A percentile compares a stretch with the other conserved stretches of the same genome.
Evolutionary conservation across 2,888 invertebrate genomes (phyloP).

Genomic region (Andrena praecox): DNA sequence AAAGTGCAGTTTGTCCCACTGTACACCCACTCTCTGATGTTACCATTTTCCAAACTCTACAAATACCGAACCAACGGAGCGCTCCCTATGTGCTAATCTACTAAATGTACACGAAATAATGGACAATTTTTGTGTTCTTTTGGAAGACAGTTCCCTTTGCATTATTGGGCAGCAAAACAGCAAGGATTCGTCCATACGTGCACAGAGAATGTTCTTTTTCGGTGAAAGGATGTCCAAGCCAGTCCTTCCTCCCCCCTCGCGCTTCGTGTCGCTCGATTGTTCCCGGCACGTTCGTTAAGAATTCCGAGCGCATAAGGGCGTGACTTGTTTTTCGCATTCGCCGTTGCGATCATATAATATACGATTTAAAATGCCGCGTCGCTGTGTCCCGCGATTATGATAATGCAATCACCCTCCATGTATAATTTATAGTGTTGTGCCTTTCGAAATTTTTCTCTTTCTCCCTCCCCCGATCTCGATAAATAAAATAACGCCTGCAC

Average conservation of each 20-base stretch:
- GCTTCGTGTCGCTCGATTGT: constrained; percentile 63
- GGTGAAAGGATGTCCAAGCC: constrained; percentile 25
- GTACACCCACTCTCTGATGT: too few relatives aligned
- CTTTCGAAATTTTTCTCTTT: constrained; percentile 14
- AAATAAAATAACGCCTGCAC: constrained; percentile 50
- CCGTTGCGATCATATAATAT: constrained; percentile 53
- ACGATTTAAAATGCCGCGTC: constrained; percentile 60
- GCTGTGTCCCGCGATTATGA: constrained; percentile 57
- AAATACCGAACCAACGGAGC: too few relatives aligned
- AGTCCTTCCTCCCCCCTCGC: constrained; percentile 9
- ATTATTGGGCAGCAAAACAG: background rate
- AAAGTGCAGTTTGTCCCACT: too few relatives aligned
- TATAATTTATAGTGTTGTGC: constrained; percentile 56
- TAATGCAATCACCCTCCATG: constrained; percentile 57
- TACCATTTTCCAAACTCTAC: too few relatives aligned
- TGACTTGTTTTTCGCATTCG: constrained; percentile 63
- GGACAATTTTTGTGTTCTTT: too few relatives aligned
- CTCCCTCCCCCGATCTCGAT: constrained; percentile 27
- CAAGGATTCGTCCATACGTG: constrained; percentile 2
- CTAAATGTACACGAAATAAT: too few relatives aligned
- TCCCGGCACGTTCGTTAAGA: constrained; percentile 70
- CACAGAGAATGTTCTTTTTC: constrained; percentile 22
- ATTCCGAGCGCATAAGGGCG: constrained; percentile 63
- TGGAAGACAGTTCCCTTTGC: background rate
- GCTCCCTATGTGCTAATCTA: too few relatives aligned